Base-by-base conservation (phyloP, 2,113 vertebrate genomes). In the Tichodroma muraria region DNA sequence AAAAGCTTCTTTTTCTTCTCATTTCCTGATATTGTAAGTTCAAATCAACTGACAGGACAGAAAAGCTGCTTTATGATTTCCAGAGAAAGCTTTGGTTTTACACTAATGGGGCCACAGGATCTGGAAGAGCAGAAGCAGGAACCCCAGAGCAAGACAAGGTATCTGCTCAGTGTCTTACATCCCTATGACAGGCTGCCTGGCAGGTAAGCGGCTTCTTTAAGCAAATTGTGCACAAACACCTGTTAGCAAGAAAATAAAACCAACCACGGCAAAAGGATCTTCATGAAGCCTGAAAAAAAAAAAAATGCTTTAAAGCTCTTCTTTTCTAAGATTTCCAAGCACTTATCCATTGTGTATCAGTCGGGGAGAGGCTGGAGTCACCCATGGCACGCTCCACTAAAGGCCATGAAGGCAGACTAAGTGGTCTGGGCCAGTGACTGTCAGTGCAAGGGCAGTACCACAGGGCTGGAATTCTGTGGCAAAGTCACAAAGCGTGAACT, bases 171-270 rank as follows among this genome's bases (percentile, higher is more conserved):
- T 30, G 31, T 64, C 59, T 76, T 14, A 6, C 65, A 30, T 16
- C 33, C 45, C 59, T 20, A 3, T 8, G 50, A 65, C 0, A 0
- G 20, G 19, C 37, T 80, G 76, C 25, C 65, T 37, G 50, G 63
- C 40, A 91, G 70, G 22, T 33, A 61, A 63, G 53, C 5, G 16
- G 30, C 21, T 54, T 44, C 21, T 83, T 84, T 19, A 85, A 49
- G 44, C 25, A 91, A 80, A 76, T 7, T 11, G 7, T 49, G 30
- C 28, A 44, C 38, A 56, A 78, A 75, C 44, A 81, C 57, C 44
- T 81, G 56, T 13, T 70, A 45, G n/a, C 5, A 38, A 22, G 7
- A 16, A 17, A 56, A 59, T 24, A 53, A 38, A 60, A 37, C 3
- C 23, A 31, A 61, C 31, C 53, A 68, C 6, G 15, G 44, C 44